Conservation (phyloP, 2,797 vertebrate species). For the Pantherophis alleghaniensis region DNA sequence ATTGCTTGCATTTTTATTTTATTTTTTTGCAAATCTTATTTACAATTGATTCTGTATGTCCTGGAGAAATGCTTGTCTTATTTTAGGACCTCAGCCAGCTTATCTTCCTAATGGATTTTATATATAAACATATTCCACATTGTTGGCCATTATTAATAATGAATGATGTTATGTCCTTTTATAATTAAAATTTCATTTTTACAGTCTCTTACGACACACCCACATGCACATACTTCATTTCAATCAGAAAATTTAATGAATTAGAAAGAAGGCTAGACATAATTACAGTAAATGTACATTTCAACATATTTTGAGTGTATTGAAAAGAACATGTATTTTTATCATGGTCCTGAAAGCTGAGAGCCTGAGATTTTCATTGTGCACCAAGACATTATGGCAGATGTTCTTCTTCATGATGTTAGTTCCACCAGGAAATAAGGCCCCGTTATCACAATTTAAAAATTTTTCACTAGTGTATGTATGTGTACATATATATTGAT, state of each 20-base stretch:
- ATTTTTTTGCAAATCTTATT: conserved; percentile 34
- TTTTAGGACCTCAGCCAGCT: conserved; percentile 64
- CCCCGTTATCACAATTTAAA: conserved; percentile 34
- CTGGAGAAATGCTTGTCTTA: background rate
- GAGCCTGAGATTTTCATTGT: conserved; percentile 48
- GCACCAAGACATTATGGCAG: conserved; percentile 55
- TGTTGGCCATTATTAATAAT: conserved; percentile 79
- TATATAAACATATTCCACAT: conserved; percentile 70
- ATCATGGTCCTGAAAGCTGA: conserved; percentile 48
- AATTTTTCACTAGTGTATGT: background rate
- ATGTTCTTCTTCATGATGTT: conserved; percentile 63
- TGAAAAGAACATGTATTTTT: conserved; percentile 66
- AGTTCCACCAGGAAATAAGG: conserved; percentile 58
- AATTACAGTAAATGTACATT: conserved; percentile 74
- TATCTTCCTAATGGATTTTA: conserved; percentile 70
- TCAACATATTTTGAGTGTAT: conserved; percentile 69
- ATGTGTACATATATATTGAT: background rate
- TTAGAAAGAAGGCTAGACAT: conserved; percentile 70
- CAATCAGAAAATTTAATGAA: conserved; percentile 73
- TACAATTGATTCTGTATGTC: conserved; percentile 37
- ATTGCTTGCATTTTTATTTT: background rate
- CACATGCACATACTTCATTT: conserved; percentile 60
- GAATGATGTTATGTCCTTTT: conserved; percentile 70
- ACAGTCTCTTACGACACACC: conserved; percentile 72
- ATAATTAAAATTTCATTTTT: conserved; percentile 81